These are phyloP conservation scores for Platerodrilus igneus DNA, from an alignment of 2,888 invertebrate species.

Conservation along the genomic window DNA sequence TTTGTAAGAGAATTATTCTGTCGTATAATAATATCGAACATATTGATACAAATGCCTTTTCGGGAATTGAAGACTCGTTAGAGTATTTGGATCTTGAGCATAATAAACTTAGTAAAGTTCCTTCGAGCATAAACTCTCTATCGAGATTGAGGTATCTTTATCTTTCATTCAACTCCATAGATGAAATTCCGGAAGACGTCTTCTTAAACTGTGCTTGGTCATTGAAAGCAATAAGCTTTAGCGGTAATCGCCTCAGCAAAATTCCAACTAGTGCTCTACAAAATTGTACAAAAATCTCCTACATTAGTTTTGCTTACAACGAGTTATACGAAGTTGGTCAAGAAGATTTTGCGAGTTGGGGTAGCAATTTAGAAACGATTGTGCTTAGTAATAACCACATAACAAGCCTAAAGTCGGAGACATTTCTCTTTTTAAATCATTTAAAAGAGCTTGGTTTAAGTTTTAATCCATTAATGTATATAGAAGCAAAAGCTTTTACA, in stretches of 20 bases:
- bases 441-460: constrained; percentile 86
- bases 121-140: constrained; percentile 64
- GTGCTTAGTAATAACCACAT: constrained; percentile 81
- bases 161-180: constrained; percentile 72
- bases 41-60: constrained; percentile 68
- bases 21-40: constrained; percentile 70
- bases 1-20: constrained; percentile 71
- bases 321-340: constrained; percentile 72
- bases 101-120: constrained; percentile 67
- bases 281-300: constrained; percentile 71
- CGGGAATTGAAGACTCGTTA: constrained; percentile 65
- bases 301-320: constrained; percentile 86
- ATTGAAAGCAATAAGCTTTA: constrained; percentile 72
- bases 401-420: constrained; percentile 64
- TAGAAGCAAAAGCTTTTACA: constrained; percentile 75
- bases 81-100: constrained; percentile 82
- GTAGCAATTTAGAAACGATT: constrained; percentile 71
- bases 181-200: constrained; percentile 60
- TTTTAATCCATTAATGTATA: constrained; percentile 81
- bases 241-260: constrained; percentile 72
- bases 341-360: constrained; percentile 76
- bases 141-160: constrained; percentile 74
- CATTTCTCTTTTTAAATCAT: constrained; percentile 68
- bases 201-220: constrained; percentile 55
- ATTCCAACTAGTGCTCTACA: constrained; percentile 67